Conservation (phyloP, 2,113 vertebrate species). For the Pseudorasbora parva region DNA sequence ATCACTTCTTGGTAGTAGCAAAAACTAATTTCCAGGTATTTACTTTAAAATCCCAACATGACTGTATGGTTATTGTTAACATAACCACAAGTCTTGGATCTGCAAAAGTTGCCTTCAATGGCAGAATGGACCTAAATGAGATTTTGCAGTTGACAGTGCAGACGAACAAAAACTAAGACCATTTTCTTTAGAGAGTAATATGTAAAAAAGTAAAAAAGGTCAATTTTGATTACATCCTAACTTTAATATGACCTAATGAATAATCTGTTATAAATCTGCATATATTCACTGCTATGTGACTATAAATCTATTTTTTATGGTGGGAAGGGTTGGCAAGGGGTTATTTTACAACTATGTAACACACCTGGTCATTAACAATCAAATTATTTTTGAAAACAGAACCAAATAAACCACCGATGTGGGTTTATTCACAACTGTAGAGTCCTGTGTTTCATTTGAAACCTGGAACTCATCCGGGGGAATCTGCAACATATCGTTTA, state of each 20-base stretch:
- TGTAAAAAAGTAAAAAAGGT: neutral
- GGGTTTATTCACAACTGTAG: neutral
- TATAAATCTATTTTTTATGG: too few relatives aligned
- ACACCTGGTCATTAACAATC: neutral
- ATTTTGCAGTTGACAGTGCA: neutral
- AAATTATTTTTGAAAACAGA: neutral
- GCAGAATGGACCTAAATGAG: neutral
- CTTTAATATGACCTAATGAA: neutral
- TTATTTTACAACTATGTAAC: neutral
- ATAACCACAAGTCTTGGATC: too few relatives aligned
- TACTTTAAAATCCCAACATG: neutral
- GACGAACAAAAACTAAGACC: neutral
- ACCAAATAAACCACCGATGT: neutral
- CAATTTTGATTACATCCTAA: neutral
- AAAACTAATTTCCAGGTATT: neutral
- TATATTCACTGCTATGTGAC: neutral
- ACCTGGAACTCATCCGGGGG: neutral
- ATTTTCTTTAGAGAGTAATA: neutral
- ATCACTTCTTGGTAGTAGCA: neutral
- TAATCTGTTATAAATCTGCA: neutral
- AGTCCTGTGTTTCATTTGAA: neutral
- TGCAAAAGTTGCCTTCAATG: neutral
- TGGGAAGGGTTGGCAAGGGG: too few relatives aligned
- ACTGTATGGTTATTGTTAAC: neutral
- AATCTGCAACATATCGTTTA: neutral